phyloP scores from a whole-genome alignment of 2,888 invertebrate genomes.

The Ametastegia equiseti region DNA sequence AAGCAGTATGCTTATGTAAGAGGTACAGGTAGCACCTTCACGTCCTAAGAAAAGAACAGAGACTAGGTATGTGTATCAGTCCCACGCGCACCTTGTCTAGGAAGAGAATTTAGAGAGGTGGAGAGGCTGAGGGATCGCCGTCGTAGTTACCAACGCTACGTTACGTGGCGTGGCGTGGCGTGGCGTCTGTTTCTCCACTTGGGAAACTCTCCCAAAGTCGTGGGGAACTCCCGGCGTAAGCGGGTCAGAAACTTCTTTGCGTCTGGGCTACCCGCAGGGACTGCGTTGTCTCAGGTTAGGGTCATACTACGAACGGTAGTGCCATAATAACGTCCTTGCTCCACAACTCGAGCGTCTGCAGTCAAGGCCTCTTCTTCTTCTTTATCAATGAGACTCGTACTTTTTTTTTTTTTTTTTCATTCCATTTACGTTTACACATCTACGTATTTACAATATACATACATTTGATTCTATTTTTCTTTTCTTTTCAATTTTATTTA shows the following conservation, averaged over 20 bases:
- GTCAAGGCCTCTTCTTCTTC: neutral
- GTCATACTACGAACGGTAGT: slow-evolving; percentile 47
- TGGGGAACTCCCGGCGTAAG: slow-evolving; percentile 70
- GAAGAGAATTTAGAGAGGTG: neutral
- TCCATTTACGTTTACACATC: neutral
- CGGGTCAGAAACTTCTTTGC: slow-evolving; percentile 75
- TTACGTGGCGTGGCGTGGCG: neutral
- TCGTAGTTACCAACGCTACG: too few species aligned
- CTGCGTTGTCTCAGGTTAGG: slow-evolving; percentile 71
- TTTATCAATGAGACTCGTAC: neutral
- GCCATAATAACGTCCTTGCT: neutral
- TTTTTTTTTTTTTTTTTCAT: neutral
- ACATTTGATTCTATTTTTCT: neutral
- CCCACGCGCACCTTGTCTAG: neutral
- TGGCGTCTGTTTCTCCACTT: slow-evolving; percentile 64
- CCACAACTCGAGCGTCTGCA: neutral
- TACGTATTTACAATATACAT: too few species aligned
- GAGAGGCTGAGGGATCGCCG: neutral
- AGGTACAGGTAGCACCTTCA: too few species aligned
- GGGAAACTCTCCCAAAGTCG: slow-evolving; percentile 71
- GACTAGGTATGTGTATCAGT: too few species aligned
- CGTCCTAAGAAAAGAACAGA: too few species aligned
- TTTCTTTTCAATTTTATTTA: neutral
- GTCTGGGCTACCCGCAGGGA: slow-evolving; percentile 63
- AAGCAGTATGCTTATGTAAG: too few species aligned